Conservation (phyloP, 2,113 vertebrate genomes). For the Platichthys stellatus region DNA sequence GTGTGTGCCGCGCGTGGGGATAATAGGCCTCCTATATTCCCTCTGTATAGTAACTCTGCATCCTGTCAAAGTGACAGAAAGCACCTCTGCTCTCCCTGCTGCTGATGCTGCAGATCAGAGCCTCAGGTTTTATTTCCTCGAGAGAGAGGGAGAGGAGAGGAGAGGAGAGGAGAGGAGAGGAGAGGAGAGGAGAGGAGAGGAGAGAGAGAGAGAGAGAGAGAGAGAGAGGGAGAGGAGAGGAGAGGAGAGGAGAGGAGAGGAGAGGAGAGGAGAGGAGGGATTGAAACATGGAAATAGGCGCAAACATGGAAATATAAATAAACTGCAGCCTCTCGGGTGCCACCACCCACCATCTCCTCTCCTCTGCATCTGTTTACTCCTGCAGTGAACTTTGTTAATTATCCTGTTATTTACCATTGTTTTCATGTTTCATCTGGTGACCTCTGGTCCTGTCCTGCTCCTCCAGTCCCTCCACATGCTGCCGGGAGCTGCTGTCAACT, state of each 20-base stretch:
- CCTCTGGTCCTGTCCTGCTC: slow-evolving; percentile 15
- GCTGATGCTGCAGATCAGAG: slow-evolving; percentile 75
- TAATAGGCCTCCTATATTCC: slow-evolving; percentile 50
- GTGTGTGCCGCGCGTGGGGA: slow-evolving; percentile 23
- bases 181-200: background rate
- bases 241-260: slow-evolving; percentile 9
- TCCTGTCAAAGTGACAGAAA: slow-evolving; percentile 72
- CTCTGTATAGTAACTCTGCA: slow-evolving; percentile 42
- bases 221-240: slow-evolving; percentile 23
- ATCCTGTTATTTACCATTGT: slow-evolving; percentile 43
- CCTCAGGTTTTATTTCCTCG: slow-evolving; percentile 60
- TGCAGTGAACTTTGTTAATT: slow-evolving; percentile 57
- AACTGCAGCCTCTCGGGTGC: slow-evolving; percentile 66
- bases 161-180: slow-evolving; percentile 9
- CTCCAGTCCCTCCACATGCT: slow-evolving; percentile 1
- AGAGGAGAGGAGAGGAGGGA: background rate
- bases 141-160: slow-evolving; percentile 23
- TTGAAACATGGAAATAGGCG: slow-evolving; percentile 50
- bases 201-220: slow-evolving; percentile 10
- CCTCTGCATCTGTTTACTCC: slow-evolving; percentile 62
- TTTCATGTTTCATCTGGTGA: slow-evolving; percentile 17
- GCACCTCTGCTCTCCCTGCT: slow-evolving; percentile 54
- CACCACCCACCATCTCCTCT: slow-evolving; percentile 26
- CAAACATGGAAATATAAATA: slow-evolving; percentile 73
- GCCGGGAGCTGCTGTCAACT: background rate